Base-by-base conservation (phyloP, 1,140 invertebrate species). In the Eueides isabella region DNA sequence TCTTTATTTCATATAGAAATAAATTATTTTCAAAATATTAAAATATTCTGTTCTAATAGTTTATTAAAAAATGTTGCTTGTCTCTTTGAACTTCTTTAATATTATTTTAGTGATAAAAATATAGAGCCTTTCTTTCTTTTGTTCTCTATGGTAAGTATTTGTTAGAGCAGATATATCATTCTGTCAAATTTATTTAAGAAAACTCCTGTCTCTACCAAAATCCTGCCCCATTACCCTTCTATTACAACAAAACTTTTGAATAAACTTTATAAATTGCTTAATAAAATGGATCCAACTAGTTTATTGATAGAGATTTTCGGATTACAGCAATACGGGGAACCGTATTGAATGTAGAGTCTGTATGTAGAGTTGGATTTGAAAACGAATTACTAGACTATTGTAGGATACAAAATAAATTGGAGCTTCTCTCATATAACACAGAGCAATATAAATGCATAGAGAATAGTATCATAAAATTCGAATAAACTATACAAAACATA, bases 321-420 rank as follows among this genome's bases (percentile, higher is more conserved):
- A 55, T 55, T 55, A 26, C 48, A 55, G 23, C 48, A 26, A 55
- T 55, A 55, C 48, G 19, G 48, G 16, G n/a, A 14, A 16, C 41
- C n/a, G n/a, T 44, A 44, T 35, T 66, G 64, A 44, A 67, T 44
- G 31, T 23, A 26, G 28, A 48, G 31, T 38, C 44, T 11, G 38
- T 44, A 44, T 44, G 41, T 44, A 41, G 35, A 48, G 66, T 67
- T 19, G 66, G 48, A 33, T 73, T 61, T 19, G 12, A 30, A 9
- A 29, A 62, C 41, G 71, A 72, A 67, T 44, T 68, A 68, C 66
- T 29, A n/a, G 29, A 30, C 38, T 70, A 41, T 70, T 70, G 31
- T 62, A 61, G 14, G 69, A 63, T 71, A 63, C 61, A 31, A 70
- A 63, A 74, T 70, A 76, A 72, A 72, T 76, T 64, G 69, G 71